A percentile compares a stretch with the other conserved stretches of the same genome.
phyloP scores from a whole-genome alignment of 2,888 invertebrate genomes.

The Trachelus stipa region DNA sequence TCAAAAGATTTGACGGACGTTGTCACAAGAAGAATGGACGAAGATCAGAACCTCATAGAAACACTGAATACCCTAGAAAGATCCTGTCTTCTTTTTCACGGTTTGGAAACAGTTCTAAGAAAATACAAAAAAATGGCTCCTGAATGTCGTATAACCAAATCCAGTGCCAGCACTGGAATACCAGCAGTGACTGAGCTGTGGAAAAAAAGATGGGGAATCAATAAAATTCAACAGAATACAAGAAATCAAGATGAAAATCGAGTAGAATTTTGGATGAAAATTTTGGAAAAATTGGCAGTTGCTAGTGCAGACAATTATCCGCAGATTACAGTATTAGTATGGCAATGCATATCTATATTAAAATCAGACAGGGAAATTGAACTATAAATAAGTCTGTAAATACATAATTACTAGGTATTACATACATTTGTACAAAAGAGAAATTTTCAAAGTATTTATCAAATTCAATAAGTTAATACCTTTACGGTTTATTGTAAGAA shows the following conservation, averaged over 20 bases:
- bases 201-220: constrained; percentile 11
- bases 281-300: constrained; percentile 16
- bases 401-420: no score
- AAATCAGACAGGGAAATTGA: neutral
- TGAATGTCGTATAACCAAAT: neutral
- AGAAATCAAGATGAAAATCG: neutral
- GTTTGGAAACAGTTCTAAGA: constrained; percentile 10
- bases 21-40: neutral
- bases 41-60: neutral
- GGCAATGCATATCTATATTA: constrained; percentile 18
- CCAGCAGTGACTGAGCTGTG: constrained; percentile 12
- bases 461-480: no score
- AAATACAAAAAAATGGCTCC: constrained; percentile 12
- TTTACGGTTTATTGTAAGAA: no score
- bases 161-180: constrained; percentile 1
- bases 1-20: neutral
- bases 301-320: constrained; percentile 13
- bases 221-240: neutral
- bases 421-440: no score
- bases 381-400: no score
- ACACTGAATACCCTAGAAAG: constrained; percentile 4
- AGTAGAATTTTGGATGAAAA: constrained; percentile 7
- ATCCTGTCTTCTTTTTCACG: constrained; percentile 16
- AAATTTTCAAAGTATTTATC: no score
- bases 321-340: constrained; percentile 10